Conservation (phyloP, 2,888 invertebrate genomes). For the Phasia obesa region DNA sequence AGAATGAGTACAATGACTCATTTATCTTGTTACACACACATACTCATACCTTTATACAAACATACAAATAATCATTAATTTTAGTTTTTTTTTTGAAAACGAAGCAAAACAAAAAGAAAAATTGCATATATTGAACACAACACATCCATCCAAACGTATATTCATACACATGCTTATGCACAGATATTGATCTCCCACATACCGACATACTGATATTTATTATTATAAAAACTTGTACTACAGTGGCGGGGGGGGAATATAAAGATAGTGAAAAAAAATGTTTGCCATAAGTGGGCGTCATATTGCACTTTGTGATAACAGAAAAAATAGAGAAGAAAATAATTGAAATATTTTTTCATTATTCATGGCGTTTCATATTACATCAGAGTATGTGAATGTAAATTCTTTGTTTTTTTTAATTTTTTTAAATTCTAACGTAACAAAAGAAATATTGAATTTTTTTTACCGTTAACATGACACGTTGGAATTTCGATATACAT, state of each 20-base stretch:
- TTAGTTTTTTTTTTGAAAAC: constrained; percentile 19
- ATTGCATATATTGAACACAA: constrained; percentile 33
- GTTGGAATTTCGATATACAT: constrained; percentile 28
- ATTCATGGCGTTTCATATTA: constrained; percentile 51
- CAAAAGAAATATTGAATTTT: constrained; percentile 12
- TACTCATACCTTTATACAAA: neutral
- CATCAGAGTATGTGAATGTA: constrained; percentile 24
- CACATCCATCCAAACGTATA: neutral
- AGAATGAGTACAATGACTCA: constrained; percentile 69
- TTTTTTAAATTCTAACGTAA: neutral
- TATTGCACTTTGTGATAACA: constrained; percentile 26
- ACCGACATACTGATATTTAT: neutral
- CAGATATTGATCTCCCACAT: constrained; percentile 35
- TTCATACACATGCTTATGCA: neutral
- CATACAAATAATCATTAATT: constrained; percentile 43
- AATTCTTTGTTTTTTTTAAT: neutral
- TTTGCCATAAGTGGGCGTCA: constrained; percentile 39
- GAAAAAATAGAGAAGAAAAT: neutral
- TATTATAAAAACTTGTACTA: neutral
- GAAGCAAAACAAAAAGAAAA: constrained; percentile 36
- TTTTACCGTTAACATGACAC: constrained; percentile 48
- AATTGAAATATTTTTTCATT: constrained; percentile 27
- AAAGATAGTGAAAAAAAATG: neutral
- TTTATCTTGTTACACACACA: neutral
- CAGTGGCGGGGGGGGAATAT: neutral